Evolutionary conservation across 2,113 vertebrate species (phyloP).

Genomic region (Sitta europaea): DNA sequence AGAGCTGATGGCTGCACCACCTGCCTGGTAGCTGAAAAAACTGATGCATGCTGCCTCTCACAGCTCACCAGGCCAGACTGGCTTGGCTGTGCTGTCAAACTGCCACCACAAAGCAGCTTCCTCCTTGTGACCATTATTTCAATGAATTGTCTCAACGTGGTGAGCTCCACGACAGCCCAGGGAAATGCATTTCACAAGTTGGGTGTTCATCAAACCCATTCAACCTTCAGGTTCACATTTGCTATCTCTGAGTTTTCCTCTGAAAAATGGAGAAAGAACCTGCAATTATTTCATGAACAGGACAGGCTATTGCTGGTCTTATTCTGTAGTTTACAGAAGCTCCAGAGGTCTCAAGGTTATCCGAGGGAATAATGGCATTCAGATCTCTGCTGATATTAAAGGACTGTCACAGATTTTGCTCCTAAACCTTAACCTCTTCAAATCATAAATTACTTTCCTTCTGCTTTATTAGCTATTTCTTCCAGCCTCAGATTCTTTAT

Average conservation of each 20-base stretch:
- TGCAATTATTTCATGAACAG: background rate
- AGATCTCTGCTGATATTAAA: background rate
- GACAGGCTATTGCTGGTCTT: background rate
- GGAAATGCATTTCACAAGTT: background rate
- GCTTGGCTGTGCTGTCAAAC: background rate
- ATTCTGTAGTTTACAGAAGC: background rate
- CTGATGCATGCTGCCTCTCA: background rate
- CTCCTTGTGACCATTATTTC: background rate
- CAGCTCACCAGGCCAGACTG: background rate
- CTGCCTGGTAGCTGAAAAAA: background rate
- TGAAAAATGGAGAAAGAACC: background rate
- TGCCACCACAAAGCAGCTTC: background rate
- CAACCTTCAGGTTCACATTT: background rate
- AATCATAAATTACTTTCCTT: conserved; percentile 39
- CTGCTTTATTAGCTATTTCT: conserved; percentile 2
- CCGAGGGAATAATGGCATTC: background rate
- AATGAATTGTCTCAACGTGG: background rate
- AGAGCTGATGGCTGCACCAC: background rate
- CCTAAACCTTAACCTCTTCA: conserved; percentile 26
- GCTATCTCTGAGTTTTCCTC: background rate
- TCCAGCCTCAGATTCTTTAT: conserved; percentile 13
- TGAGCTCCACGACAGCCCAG: background rate
- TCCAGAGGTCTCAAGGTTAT: background rate
- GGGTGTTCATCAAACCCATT: background rate
- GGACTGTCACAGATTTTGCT: background rate